phyloP scores from a whole-genome alignment of 1,140 invertebrate genomes.

The Liolophura sinensis region DNA sequence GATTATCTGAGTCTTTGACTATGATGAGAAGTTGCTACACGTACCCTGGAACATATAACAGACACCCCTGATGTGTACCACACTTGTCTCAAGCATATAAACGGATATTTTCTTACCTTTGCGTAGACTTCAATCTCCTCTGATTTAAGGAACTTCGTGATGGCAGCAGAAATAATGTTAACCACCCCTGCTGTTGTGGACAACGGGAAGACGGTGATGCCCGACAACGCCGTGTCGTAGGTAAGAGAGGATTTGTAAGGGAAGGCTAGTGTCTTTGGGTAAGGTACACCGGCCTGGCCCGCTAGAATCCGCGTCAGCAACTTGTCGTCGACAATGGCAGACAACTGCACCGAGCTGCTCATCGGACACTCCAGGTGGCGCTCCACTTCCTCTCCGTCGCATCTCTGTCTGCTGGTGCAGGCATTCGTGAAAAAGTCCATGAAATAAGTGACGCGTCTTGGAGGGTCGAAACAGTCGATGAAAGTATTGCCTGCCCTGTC shows the following conservation, averaged over 20 bases:
- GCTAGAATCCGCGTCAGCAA: slow-evolving; percentile 29
- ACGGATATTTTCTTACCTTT: too few relatives aligned
- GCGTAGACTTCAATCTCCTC: too few relatives aligned
- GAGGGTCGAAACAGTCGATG: slow-evolving; percentile 26
- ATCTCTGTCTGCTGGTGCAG: slow-evolving; percentile 17
- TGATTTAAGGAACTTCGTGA: too few relatives aligned
- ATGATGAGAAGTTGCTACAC: too few relatives aligned
- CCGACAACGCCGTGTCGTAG: not conserved
- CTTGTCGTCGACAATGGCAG: slow-evolving; percentile 29
- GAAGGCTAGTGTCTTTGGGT: slow-evolving; percentile 30
- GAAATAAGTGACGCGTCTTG: slow-evolving; percentile 28
- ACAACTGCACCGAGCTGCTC: slow-evolving; percentile 29
- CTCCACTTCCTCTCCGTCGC: slow-evolving; percentile 22
- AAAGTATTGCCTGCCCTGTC: slow-evolving; percentile 19
- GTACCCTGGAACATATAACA: too few relatives aligned
- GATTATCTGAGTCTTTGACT: too few relatives aligned
- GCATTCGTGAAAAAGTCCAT: slow-evolving; percentile 25
- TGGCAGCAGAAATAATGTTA: too few relatives aligned
- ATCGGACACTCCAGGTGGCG: slow-evolving; percentile 30
- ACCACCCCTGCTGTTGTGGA: too few relatives aligned
- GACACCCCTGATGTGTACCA: too few relatives aligned
- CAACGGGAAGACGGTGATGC: too few relatives aligned
- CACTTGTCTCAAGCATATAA: too few relatives aligned
- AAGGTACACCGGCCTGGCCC: slow-evolving; percentile 20
- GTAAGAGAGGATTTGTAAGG: not conserved